Evolutionary conservation across 1,140 invertebrate species (phyloP), one percentile per base, ranked within the genome.

Genomic region (Manduca sexta): DNA sequence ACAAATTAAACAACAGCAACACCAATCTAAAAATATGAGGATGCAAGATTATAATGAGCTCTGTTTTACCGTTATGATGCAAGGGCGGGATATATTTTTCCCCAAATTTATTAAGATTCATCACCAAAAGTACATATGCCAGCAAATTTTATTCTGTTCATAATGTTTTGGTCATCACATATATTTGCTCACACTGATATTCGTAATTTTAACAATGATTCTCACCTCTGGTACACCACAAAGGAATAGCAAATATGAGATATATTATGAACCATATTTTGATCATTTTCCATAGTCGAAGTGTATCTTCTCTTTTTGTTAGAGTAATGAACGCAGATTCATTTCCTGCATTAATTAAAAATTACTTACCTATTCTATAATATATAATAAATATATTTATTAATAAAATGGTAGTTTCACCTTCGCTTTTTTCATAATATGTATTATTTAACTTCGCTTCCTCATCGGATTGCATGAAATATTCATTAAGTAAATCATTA

Each of bases 1-100:
- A 34, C 75, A 79, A 37, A 47, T 55, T 17, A 76, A 55, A 52
- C 71, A 79, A 40, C 75, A 79, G 21, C 73, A 79, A 39, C 75
- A 79, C 60, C 74, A 68, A 21, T 73, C 75, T 79, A 37, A 30
- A 26, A 26, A n/a, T n/a, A n/a, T n/a, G n/a, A n/a, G n/a, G n/a
- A n/a, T n/a, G n/a, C n/a, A n/a, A n/a, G n/a, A n/a, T n/a, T n/a
- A n/a, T n/a, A n/a, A n/a, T n/a, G n/a, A n/a, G n/a, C n/a, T n/a
- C n/a, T n/a, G n/a, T n/a, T n/a, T n/a, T n/a, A n/a, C n/a, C n/a
- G n/a, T n/a, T n/a, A n/a, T n/a, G n/a, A n/a, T n/a, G n/a, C n/a
- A n/a, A n/a, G n/a, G n/a, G n/a, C n/a, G n/a, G n/a, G n/a, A n/a
- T n/a, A n/a, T n/a, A n/a, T n/a, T n/a, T n/a, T n/a, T n/a, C n/a